Percentiles rank a stretch among this genome's conserved stretches.
These are phyloP conservation scores for Trinectes maculatus DNA, from an alignment of 2,113 vertebrate species.

Conservation along the genomic window DNA sequence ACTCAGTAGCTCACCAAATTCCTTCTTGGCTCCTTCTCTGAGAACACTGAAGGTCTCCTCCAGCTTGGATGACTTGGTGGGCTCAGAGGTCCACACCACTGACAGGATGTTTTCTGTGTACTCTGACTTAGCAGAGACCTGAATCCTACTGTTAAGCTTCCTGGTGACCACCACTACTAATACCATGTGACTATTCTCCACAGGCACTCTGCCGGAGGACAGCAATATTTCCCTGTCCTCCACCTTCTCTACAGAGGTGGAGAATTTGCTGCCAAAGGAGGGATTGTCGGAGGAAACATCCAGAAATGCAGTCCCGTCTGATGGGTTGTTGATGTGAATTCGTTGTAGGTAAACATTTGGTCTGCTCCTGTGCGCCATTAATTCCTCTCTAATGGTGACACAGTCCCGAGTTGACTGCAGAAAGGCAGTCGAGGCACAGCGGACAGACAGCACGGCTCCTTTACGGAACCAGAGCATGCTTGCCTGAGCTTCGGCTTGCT, in stretches of 20 bases:
- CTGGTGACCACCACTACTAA: constrained; percentile 89
- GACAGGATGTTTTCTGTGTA: constrained; percentile 88
- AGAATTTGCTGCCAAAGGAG: constrained; percentile 78
- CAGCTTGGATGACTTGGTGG: constrained; percentile 81
- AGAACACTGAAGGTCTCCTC: constrained; percentile 86
- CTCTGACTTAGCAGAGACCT: constrained; percentile 87
- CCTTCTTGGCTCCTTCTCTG: constrained; percentile 86
- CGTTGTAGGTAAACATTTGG: constrained; percentile 90
- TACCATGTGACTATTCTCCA: constrained; percentile 81
- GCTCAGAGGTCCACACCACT: constrained; percentile 87
- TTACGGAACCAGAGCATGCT: constrained; percentile 85
- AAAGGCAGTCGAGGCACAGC: constrained; percentile 78
- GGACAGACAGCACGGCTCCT: constrained; percentile 85
- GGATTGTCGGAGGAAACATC: constrained; percentile 73
- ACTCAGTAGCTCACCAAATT: constrained; percentile 89
- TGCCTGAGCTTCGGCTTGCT: constrained; percentile 79
- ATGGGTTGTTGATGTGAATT: constrained; percentile 89
- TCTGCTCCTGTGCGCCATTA: constrained; percentile 90
- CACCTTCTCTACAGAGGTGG: constrained; percentile 84
- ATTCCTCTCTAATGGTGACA: constrained; percentile 89
- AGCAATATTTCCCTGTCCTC: constrained; percentile 89
- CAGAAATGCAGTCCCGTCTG: constrained; percentile 81
- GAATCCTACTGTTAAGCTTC: constrained; percentile 84
- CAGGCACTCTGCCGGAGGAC: constrained; percentile 84
- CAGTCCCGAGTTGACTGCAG: constrained; percentile 83